phyloP scores from a whole-genome alignment of 2,797 vertebrate genomes.

The Poeciliopsis presidionis region DNA sequence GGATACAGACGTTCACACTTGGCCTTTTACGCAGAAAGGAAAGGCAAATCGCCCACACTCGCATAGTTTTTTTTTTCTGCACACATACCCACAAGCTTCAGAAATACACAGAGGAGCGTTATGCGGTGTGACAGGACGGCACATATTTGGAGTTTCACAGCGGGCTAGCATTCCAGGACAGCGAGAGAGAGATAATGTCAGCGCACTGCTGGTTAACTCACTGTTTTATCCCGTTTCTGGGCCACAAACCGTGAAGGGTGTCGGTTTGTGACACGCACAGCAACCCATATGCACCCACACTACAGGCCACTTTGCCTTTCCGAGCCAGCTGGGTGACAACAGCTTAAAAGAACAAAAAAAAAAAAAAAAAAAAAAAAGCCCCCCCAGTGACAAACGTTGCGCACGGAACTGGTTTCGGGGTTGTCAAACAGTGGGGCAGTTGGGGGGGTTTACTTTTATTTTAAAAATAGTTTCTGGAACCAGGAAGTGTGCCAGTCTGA shows the following conservation, averaged over 20 bases:
- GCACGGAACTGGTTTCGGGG: too few relatives aligned
- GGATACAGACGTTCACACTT: slow-evolving; percentile 35
- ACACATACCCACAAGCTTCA: slow-evolving; percentile 1
- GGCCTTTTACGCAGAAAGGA: slow-evolving; percentile 42
- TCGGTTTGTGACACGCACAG: slow-evolving; percentile 64
- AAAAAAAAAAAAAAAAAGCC: slow-evolving; percentile 25
- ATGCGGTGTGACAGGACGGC: slow-evolving; percentile 72
- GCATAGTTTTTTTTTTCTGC: slow-evolving; percentile 11
- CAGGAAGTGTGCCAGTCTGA: slow-evolving; percentile 73
- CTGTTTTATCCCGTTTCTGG: slow-evolving; percentile 71
- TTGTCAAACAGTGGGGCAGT: too few relatives aligned
- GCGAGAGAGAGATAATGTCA: slow-evolving; percentile 74
- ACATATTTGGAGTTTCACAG: slow-evolving; percentile 72
- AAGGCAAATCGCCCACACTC: slow-evolving; percentile 47
- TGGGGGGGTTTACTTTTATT: too few relatives aligned
- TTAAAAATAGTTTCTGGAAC: slow-evolving; percentile 57
- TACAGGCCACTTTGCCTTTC: slow-evolving; percentile 45
- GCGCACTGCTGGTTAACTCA: slow-evolving; percentile 63
- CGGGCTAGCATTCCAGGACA: slow-evolving; percentile 76
- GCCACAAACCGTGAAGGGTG: slow-evolving; percentile 68
- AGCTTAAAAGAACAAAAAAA: slow-evolving; percentile 43
- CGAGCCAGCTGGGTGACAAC: slow-evolving; percentile 53
- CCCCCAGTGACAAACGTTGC: slow-evolving; percentile 48
- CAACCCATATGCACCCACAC: slow-evolving; percentile 33
- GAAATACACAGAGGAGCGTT: slow-evolving; percentile 34